A percentile compares a stretch with the other conserved stretches of the same genome.
Evolutionary conservation across 2,113 vertebrate species (phyloP).

Genomic region (Microcebus murinus): DNA sequence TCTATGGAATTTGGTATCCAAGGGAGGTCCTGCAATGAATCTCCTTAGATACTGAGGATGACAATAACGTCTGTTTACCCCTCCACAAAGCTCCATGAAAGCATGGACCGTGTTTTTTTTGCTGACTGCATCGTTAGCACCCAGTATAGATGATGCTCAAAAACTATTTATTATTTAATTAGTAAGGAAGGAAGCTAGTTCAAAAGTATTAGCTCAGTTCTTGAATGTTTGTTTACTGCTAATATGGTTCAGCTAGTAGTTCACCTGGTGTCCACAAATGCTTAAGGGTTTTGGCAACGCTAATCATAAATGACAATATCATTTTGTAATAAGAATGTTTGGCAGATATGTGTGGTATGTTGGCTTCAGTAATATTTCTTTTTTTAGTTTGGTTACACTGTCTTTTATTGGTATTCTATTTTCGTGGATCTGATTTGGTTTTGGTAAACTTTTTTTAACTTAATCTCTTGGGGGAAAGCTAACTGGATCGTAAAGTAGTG

Average conservation of each 20-base stretch:
- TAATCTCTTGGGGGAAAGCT: not conserved
- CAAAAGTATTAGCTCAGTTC: slow-evolving; percentile 84
- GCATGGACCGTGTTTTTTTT: not conserved
- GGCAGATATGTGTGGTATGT: slow-evolving; percentile 70
- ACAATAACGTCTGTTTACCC: not conserved
- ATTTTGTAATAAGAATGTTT: slow-evolving; percentile 71
- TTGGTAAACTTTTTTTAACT: slow-evolving; percentile 49
- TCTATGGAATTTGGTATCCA: not conserved
- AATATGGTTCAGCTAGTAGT: slow-evolving; percentile 57
- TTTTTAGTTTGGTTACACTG: slow-evolving; percentile 72
- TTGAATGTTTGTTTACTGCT: slow-evolving; percentile 55
- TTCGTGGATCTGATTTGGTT: slow-evolving; percentile 51
- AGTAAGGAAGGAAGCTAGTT: slow-evolving; percentile 22
- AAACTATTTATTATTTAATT: not conserved
- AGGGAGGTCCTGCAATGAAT: not conserved
- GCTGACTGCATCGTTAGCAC: not conserved
- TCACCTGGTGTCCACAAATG: slow-evolving; percentile 69
- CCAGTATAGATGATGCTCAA: not conserved
- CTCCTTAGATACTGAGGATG: not conserved
- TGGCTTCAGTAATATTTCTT: slow-evolving; percentile 75
- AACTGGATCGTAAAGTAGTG: slow-evolving; percentile 44
- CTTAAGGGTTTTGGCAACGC: slow-evolving; percentile 72
- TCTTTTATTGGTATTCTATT: slow-evolving; percentile 72
- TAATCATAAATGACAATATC: slow-evolving; percentile 69
- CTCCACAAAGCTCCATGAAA: not conserved